Evolutionary conservation across 2,888 invertebrate genomes (phyloP).

Genomic region (Xestia c-nigrum): DNA sequence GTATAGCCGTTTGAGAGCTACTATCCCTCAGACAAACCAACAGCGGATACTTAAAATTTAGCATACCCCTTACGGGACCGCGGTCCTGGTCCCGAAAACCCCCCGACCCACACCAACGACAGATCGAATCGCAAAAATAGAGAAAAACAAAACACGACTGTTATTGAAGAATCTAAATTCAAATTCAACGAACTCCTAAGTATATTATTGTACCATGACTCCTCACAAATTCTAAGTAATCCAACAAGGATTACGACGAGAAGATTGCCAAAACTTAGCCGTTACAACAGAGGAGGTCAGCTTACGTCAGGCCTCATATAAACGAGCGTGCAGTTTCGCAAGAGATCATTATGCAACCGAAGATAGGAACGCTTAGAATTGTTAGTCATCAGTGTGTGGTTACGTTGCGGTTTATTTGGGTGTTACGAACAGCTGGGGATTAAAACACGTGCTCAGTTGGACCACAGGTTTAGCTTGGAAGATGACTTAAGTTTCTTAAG

Average conservation of each 20-base stretch:
- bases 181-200: conserved; percentile 10
- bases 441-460: conserved; percentile 11
- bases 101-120: background rate
- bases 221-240: conserved; percentile 11
- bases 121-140: background rate
- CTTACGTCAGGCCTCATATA: conserved; percentile 53
- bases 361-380: conserved; percentile 31
- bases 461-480: conserved; percentile 1
- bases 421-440: conserved; percentile 20
- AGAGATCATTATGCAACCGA: conserved; percentile 54
- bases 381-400: conserved; percentile 32
- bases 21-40: background rate
- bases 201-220: too few species aligned
- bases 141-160: background rate
- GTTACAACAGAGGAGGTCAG: conserved; percentile 28
- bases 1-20: background rate
- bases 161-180: background rate
- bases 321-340: conserved; percentile 48
- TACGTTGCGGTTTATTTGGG: conserved; percentile 29
- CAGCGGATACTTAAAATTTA: background rate
- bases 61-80: background rate
- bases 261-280: conserved; percentile 29
- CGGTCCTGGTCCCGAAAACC: too few species aligned
- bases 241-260: conserved; percentile 10
- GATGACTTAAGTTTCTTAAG: background rate